Percentiles rank a stretch among this genome's conserved stretches.
phyloP scores from a whole-genome alignment of 2,888 invertebrate species.

The Caenorhabditis zanzibari region DNA sequence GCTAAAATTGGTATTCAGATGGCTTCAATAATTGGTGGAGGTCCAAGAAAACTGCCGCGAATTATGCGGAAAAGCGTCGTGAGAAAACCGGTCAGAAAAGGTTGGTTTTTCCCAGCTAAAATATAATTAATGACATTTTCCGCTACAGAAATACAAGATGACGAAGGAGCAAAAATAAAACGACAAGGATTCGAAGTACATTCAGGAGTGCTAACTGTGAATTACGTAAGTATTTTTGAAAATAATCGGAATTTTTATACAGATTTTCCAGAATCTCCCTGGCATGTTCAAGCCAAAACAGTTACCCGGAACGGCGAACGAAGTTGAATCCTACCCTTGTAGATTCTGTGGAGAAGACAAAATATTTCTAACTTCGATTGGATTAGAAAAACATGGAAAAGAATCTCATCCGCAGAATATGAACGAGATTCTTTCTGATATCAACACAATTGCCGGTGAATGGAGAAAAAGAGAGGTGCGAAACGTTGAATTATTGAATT shows the following conservation, averaged over 20 bases:
- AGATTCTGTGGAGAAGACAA: conserved; percentile 71
- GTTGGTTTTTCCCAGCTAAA: conserved; percentile 2
- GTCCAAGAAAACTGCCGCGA: conserved; percentile 54
- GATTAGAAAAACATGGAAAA: conserved; percentile 76
- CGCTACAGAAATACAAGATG: conserved; percentile 31
- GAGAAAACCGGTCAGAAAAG: conserved; percentile 32
- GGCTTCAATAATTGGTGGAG: conserved; percentile 57
- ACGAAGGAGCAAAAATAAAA: conserved; percentile 51
- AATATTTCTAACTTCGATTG: conserved; percentile 76
- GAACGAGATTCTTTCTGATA: conserved; percentile 63
- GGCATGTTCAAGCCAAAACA: conserved; percentile 45
- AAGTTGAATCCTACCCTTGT: conserved; percentile 80
- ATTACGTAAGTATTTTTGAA: neutral
- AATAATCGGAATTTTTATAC: neutral
- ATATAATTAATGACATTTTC: too few species aligned
- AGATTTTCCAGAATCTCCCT: conserved; percentile 20
- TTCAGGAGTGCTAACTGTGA: conserved; percentile 56
- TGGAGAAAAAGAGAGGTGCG: conserved; percentile 72
- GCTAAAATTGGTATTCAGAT: conserved; percentile 24
- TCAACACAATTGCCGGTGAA: conserved; percentile 71
- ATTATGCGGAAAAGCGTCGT: conserved; percentile 57
- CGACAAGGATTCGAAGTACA: conserved; percentile 53
- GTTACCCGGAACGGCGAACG: conserved; percentile 76
- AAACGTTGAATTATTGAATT: neutral
- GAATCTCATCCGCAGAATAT: conserved; percentile 70